Conservation (phyloP, 2,888 invertebrate species). For the Crocallis elinguaria region DNA sequence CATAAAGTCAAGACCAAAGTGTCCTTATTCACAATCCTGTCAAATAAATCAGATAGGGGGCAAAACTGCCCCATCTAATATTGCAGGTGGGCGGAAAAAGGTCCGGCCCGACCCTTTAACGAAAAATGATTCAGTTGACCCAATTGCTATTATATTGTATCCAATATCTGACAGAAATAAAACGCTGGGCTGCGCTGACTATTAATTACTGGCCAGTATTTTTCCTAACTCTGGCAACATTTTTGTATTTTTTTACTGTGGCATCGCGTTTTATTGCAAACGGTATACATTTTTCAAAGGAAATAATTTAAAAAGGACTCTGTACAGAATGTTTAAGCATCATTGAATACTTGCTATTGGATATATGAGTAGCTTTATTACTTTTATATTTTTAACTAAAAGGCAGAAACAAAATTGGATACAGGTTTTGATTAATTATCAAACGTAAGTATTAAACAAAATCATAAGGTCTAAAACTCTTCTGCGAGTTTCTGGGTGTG, state of each 20-base stretch:
- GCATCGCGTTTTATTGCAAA: too few species aligned
- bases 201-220: constrained; percentile 19
- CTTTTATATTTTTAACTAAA: too few species aligned
- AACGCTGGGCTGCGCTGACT: constrained; percentile 10
- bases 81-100: constrained; percentile 27
- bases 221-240: constrained; percentile 5
- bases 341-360: too few species aligned
- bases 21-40: constrained; percentile 21
- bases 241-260: constrained; percentile 3
- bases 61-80: constrained; percentile 25
- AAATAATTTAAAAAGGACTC: too few species aligned
- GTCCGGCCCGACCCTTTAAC: constrained; percentile 33
- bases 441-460: too few species aligned
- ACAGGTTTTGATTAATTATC: too few species aligned
- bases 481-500: too few species aligned
- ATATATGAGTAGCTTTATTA: too few species aligned
- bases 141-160: constrained; percentile 30
- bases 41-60: constrained; percentile 36
- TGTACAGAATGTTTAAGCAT: too few species aligned
- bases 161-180: constrained; percentile 33
- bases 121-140: constrained; percentile 33
- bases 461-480: too few species aligned
- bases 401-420: too few species aligned
- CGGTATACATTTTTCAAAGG: too few species aligned
- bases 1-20: constrained; percentile 8